phyloP scores from a whole-genome alignment of 1,140 invertebrate species.

The Trichonephila inaurata region DNA sequence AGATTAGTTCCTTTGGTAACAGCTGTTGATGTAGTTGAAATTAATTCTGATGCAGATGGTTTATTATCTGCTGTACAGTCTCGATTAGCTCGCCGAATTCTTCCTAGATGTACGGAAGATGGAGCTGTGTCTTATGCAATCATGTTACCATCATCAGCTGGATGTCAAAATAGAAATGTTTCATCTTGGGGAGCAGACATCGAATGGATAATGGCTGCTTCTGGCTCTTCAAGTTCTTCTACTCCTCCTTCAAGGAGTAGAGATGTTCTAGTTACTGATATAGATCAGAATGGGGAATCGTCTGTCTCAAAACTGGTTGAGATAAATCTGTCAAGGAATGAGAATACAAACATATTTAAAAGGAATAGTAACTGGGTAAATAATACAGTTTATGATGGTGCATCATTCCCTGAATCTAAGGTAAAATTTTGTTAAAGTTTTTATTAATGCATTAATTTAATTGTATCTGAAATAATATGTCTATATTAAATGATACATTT shows the following conservation, averaged over 20 bases:
- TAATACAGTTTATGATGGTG: slow-evolving; percentile 1
- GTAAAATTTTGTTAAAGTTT: slow-evolving; percentile 3
- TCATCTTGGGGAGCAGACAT: slow-evolving; percentile 84
- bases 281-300: slow-evolving; percentile 63
- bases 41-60: slow-evolving; percentile 79
- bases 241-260: slow-evolving; percentile 73
- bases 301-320: slow-evolving; percentile 44
- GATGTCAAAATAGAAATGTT: slow-evolving; percentile 77
- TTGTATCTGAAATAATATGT: too few relatives aligned
- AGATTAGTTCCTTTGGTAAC: slow-evolving; percentile 80
- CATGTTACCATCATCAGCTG: slow-evolving; percentile 80
- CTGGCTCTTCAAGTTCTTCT: slow-evolving; percentile 81
- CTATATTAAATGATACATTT: too few relatives aligned
- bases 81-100: slow-evolving; percentile 83
- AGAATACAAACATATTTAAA: slow-evolving; percentile 38
- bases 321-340: slow-evolving; percentile 39
- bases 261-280: slow-evolving; percentile 34
- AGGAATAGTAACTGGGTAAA: slow-evolving; percentile 65
- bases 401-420: slow-evolving; percentile 17
- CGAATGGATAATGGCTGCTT: slow-evolving; percentile 86
- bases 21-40: slow-evolving; percentile 81
- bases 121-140: slow-evolving; percentile 79
- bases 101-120: slow-evolving; percentile 78
- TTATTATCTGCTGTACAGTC: slow-evolving; percentile 82
- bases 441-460: too few relatives aligned